Evolutionary conservation across 2,113 vertebrate genomes (phyloP), one percentile per base, ranked within the genome.

Genomic region (Anoplopoma fimbria): DNA sequence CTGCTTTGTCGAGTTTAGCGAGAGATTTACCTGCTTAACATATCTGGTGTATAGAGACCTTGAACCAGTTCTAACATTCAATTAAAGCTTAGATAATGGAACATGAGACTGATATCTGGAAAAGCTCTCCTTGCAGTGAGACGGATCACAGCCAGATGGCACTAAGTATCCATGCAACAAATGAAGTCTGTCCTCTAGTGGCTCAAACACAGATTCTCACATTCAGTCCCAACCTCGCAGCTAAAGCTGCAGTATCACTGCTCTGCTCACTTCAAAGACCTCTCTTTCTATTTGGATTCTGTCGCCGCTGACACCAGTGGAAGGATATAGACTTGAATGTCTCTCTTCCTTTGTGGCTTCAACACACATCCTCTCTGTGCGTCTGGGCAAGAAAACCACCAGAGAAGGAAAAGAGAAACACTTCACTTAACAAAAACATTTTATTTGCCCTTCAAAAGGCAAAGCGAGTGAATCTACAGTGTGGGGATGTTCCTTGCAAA

Each of bases 141-240:
- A 27, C 13, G 0, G 67, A 29, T 84, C 77, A 84, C 81, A 91
- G 81, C n/a, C 83, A 87, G 86, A 58, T 84, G 85, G 82, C 85
- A 79, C 80, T 25, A 82, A 45, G 84, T 85, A 82, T 90, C 89
- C 78, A 85, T 0, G 1, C 53, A 6, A 51, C 0, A 4, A 49
- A 81, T 75, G 72, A 58, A 61, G 64, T 40, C 79, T 69, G 84
- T 63, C 75, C 81, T 88, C 88, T 87, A 55, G 69, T 85, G 83
- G 79, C 49, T 61, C 13, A 2, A 72, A 25, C 25, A 14, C 47
- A 21, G 17, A 49, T 7, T 21, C 47, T 34, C 9, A 21, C 55
- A 68, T 29, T 45, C 47, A 67, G 69, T 36, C 55, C 9, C 8
- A 58, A 15, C 58, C 55, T 27, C 4, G 9, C 23, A 45, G 23